Evolutionary conservation across 1,140 invertebrate species (phyloP), one percentile per base, ranked within the genome.

Genomic region (Antheraea pernyi): DNA sequence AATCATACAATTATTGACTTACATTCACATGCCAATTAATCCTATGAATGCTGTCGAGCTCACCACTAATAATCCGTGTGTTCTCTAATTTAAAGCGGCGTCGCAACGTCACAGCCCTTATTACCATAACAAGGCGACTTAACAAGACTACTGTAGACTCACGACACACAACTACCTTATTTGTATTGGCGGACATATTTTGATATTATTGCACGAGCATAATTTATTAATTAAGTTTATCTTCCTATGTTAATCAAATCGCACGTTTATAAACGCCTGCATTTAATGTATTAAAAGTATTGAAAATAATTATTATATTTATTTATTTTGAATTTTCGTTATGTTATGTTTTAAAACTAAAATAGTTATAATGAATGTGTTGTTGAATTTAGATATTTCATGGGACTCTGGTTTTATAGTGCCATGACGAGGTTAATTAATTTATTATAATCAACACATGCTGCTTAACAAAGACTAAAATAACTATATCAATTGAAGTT

Each of bases 61-160:
- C 53, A 65, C 66, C 53, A 65, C 66, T 78, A 79, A 79, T 78
- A 75, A 70, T 68, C 53, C 67, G 46, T 53, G 67, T 77, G 71
- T 73, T 65, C 70, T 70, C 60, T 75, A 78, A 80, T 78, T 76
- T 76, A 75, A 72, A 68, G 63, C 73, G 37, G 59, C 46, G 13
- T 6, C 46, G 39, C 39, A 1, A 53, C 16, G 46, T 53, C 46
- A 65, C 69, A 74, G 48, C 71, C 68, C 65, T 73, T 73, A 86
- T 88, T 85, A 85, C 72, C 86, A 88, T 86, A 74, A 88, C 86
- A 86, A 86, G 81, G 71, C 72, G 36, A 59, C 83, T 53, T 83
- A 84, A 88, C 82, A 75, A 82, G 78, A 16, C 59, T 42, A 42
- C 66, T 62, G 13, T 65, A 68, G 75, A 61, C 46, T 16, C 19